Conservation (phyloP, 2,888 invertebrate genomes). For the Argyresthia goedartella region DNA sequence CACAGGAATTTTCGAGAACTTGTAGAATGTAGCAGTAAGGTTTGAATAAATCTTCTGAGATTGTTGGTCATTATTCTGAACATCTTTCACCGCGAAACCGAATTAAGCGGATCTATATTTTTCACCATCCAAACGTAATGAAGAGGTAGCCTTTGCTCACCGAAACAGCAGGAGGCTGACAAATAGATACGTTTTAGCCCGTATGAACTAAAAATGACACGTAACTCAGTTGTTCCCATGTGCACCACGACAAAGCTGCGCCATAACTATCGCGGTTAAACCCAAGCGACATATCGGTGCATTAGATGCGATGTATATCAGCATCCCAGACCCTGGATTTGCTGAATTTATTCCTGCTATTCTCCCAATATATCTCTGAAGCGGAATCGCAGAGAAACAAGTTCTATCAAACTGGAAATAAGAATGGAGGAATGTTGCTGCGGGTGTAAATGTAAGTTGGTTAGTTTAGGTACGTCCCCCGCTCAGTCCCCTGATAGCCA, state of each 20-base stretch:
- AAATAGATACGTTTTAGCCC: too few relatives aligned
- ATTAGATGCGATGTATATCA: slow-evolving; percentile 50
- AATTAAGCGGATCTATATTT: too few relatives aligned
- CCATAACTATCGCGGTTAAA: slow-evolving; percentile 32
- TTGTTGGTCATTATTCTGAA: too few relatives aligned
- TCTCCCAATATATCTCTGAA: not conserved
- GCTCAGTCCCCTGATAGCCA: slow-evolving; percentile 32
- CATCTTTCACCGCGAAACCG: too few relatives aligned
- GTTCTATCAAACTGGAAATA: not conserved
- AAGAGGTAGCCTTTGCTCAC: too few relatives aligned
- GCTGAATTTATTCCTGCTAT: slow-evolving; percentile 41
- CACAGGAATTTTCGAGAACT: too few relatives aligned
- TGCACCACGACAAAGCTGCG: slow-evolving; percentile 7
- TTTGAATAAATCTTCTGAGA: too few relatives aligned
- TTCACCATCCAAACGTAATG: too few relatives aligned
- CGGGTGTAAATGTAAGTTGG: not conserved
- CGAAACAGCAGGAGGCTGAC: too few relatives aligned
- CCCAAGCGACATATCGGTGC: slow-evolving; percentile 48
- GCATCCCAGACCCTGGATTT: slow-evolving; percentile 45
- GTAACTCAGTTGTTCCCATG: not conserved
- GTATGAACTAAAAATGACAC: too few relatives aligned
- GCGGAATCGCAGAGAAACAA: not conserved
- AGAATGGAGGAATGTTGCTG: not conserved
- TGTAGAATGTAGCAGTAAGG: too few relatives aligned
- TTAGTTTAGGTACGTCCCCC: not conserved